These are phyloP conservation scores for Myocastor coypus DNA, from an alignment of 2,113 vertebrate genomes.

Conservation along the genomic window DNA sequence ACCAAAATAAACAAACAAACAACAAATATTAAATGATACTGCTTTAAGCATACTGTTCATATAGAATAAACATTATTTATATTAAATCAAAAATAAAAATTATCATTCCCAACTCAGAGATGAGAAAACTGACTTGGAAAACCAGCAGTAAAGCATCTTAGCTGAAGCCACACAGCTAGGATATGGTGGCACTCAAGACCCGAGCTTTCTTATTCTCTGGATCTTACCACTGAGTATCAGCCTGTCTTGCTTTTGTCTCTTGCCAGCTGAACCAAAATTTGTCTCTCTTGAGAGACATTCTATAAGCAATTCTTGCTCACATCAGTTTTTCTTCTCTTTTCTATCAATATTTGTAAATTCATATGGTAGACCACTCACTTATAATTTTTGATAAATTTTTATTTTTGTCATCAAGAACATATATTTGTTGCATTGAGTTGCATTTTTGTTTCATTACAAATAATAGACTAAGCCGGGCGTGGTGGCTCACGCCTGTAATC, in stretches of 20 bases:
- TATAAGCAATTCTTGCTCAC: neutral
- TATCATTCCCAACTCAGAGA: neutral
- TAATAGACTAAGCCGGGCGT: conserved; percentile 25
- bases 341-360: neutral
- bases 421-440: neutral
- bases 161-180: neutral
- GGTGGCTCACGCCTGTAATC: no score
- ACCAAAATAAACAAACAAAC: neutral
- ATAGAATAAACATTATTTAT: neutral
- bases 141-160: neutral
- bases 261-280: neutral
- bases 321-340: neutral
- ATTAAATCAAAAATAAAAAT: neutral
- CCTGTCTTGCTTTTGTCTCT: neutral
- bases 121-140: neutral
- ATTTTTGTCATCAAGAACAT: neutral
- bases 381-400: neutral
- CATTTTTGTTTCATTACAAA: conserved; percentile 3
- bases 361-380: neutral
- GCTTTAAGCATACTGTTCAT: neutral
- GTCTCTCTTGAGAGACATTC: neutral
- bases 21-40: neutral
- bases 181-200: neutral
- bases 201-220: neutral
- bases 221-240: neutral